phyloP scores from a whole-genome alignment of 37 sponge, comb jelly and placozoan genomes.

The Eunapius fragilis region DNA sequence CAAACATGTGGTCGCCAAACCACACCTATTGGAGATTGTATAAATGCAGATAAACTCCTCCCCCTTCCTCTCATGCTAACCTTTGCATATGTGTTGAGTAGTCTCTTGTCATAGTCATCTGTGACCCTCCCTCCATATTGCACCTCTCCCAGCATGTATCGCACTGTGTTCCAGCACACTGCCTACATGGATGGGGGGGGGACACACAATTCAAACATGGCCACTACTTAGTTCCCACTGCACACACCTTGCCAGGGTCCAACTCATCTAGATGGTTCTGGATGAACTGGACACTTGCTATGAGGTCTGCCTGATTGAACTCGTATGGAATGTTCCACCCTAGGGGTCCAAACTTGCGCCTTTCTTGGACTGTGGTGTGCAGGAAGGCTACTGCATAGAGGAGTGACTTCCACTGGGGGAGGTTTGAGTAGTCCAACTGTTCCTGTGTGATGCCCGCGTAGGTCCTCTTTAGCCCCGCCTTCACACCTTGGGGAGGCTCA shows the following conservation, averaged over 20 bases:
- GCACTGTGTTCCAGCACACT: conserved; percentile 96
- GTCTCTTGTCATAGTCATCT: conserved; percentile 97
- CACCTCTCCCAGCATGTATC: conserved; percentile 99
- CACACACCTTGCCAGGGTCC: conserved; percentile 85
- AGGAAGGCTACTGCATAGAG: conserved; percentile 93
- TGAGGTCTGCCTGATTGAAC: conserved; percentile 97
- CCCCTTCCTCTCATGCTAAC: conserved; percentile 12
- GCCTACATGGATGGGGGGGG: conserved; percentile 53
- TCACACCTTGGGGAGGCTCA: conserved; percentile 96
- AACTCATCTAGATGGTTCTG: conserved; percentile 99
- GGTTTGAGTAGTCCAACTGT: conserved; percentile 89
- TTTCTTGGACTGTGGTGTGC: conserved; percentile 96
- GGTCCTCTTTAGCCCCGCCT: conserved; percentile 95
- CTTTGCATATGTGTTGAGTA: conserved; percentile 95
- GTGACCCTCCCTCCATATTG: conserved; percentile 99
- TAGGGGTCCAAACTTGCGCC: conserved; percentile 97
- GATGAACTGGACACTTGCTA: conserved; percentile 95
- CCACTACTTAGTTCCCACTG: background rate
- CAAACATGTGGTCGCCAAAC: conserved; percentile 97
- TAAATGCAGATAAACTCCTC: background rate
- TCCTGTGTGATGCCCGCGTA: conserved; percentile 91
- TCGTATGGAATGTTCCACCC: conserved; percentile 99
- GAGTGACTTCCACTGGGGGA: conserved; percentile 94
- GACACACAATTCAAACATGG: background rate
- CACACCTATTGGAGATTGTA: conserved; percentile 63